phyloP scores from a whole-genome alignment of 2,113 vertebrate species.

The Dipodomys spectabilis region DNA sequence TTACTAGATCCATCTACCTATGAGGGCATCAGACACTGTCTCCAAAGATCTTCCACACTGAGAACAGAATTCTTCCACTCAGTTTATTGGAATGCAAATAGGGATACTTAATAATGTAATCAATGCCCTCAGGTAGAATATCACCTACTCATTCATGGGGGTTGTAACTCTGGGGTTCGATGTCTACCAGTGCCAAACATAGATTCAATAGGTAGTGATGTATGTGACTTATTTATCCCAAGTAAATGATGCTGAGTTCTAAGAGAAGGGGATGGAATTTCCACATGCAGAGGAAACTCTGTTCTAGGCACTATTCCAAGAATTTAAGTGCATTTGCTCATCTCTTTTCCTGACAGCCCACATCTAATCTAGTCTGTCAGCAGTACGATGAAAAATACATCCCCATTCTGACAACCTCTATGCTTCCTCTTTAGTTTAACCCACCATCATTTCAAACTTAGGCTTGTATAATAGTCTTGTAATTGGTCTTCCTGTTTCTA shows the following conservation, averaged over 20 bases:
- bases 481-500: constrained; percentile 40
- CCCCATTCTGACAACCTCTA: constrained; percentile 46
- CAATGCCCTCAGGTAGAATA: background rate
- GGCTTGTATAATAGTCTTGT: constrained; percentile 20
- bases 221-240: constrained; percentile 15
- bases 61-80: background rate
- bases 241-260: background rate
- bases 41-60: background rate
- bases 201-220: background rate
- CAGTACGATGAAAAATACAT: constrained; percentile 54
- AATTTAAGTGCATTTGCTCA: constrained; percentile 43
- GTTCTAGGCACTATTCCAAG: constrained; percentile 57
- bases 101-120: background rate
- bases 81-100: constrained; percentile 8
- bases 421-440: constrained; percentile 50
- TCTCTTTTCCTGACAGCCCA: constrained; percentile 52
- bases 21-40: background rate
- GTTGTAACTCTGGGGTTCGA: background rate
- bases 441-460: constrained; percentile 9
- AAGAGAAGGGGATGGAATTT: constrained; percentile 31
- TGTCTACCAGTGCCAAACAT: background rate
- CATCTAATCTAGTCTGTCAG: constrained; percentile 70
- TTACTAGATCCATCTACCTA: background rate
- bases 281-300: constrained; percentile 27
- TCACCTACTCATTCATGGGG: background rate